These are phyloP conservation scores for Acleris holmiana DNA, from an alignment of 2,888 invertebrate genomes.

Conservation along the genomic window DNA sequence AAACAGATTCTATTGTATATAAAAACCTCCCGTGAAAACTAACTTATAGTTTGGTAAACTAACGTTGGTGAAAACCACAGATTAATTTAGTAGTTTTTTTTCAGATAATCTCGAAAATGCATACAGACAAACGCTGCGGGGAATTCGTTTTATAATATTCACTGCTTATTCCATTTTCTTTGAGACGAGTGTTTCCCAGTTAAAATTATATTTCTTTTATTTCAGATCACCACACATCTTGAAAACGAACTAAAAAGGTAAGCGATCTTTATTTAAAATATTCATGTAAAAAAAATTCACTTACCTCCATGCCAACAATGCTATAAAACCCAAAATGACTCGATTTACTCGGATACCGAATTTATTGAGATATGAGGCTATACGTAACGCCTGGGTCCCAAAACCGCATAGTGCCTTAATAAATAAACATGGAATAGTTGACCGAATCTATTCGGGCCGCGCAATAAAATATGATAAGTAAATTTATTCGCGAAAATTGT, in stretches of 20 bases:
- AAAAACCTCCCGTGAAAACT: too few relatives aligned
- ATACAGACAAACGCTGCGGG: too few relatives aligned
- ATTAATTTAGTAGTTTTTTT: too few relatives aligned
- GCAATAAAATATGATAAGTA: conserved; percentile 66
- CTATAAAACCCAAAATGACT: conserved; percentile 37
- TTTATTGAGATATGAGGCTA: conserved; percentile 42
- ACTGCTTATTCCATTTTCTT: too few relatives aligned
- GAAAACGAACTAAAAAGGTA: conserved; percentile 15
- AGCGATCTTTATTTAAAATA: conserved; percentile 5
- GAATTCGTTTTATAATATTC: too few relatives aligned
- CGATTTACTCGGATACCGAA: conserved; percentile 43
- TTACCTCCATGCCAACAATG: conserved; percentile 10
- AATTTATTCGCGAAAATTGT: conserved; percentile 59
- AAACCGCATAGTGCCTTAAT: conserved; percentile 55
- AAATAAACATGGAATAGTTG: conserved; percentile 68
- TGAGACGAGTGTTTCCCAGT: background rate
- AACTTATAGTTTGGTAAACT: too few relatives aligned
- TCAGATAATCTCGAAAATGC: too few relatives aligned
- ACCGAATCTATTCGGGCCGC: conserved; percentile 48
- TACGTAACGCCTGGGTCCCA: conserved; percentile 32
- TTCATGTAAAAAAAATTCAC: background rate
- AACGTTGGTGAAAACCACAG: too few relatives aligned
- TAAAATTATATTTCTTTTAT: background rate
- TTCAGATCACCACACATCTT: conserved; percentile 18
- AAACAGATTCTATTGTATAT: too few relatives aligned